Evolutionary conservation across 2,113 vertebrate species (phyloP).

Genomic region (Clarias magur): DNA sequence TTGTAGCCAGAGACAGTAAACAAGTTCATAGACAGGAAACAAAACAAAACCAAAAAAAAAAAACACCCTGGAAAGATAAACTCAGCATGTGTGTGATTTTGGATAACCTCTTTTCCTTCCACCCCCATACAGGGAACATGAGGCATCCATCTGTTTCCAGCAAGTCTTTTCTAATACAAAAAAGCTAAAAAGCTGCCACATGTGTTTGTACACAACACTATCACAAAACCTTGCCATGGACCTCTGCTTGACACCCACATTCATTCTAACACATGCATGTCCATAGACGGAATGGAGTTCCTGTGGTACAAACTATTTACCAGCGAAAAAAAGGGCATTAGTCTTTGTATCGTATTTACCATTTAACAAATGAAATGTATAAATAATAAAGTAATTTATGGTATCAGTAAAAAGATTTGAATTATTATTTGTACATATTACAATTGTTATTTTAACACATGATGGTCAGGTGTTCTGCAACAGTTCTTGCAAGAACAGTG

Average conservation of each 20-base stretch:
- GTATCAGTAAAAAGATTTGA: too few species aligned
- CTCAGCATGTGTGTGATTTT: constrained; percentile 3
- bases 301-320: constrained; percentile 38
- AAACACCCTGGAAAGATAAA: not conserved
- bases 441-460: too few species aligned
- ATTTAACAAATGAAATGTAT: not conserved
- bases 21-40: not conserved
- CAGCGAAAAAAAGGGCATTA: constrained; percentile 49
- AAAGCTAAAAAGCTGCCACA: constrained; percentile 19
- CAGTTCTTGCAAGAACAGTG: too few species aligned
- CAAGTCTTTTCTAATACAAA: not conserved
- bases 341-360: not conserved
- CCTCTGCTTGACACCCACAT: constrained; percentile 25
- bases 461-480: too few species aligned
- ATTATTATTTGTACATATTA: too few species aligned
- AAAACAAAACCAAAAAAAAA: too few species aligned
- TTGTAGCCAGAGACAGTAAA: not conserved
- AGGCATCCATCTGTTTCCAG: constrained; percentile 26
- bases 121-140: not conserved
- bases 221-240: constrained; percentile 8
- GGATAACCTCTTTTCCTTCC: not conserved
- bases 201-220: constrained; percentile 9
- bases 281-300: not conserved
- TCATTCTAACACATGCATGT: constrained; percentile 8
- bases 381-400: too few species aligned